phyloP scores from a whole-genome alignment of 1,140 invertebrate species.

The Pseudomyrmex gracilis region DNA sequence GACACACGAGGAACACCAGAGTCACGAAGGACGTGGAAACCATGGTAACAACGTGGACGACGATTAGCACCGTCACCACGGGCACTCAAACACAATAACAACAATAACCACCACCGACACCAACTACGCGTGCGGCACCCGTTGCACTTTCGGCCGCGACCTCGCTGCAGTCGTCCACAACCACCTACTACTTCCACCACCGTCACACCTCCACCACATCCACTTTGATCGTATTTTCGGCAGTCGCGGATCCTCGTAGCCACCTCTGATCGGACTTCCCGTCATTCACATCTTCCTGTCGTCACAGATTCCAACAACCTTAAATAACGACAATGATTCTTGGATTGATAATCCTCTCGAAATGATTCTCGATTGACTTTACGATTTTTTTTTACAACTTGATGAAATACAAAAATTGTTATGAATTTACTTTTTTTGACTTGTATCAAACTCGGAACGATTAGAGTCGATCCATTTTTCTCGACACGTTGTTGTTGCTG shows the following conservation, averaged over 20 bases:
- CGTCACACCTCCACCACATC: constrained; percentile 80
- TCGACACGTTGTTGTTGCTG: constrained; percentile 48
- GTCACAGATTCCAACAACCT: neutral
- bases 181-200: constrained; percentile 77
- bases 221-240: constrained; percentile 55
- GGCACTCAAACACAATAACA: constrained; percentile 66
- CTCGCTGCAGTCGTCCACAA: constrained; percentile 70
- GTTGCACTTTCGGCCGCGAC: constrained; percentile 60
- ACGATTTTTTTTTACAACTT: neutral
- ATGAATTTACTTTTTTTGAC: neutral
- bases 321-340: neutral
- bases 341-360: neutral
- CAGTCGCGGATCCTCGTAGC: constrained; percentile 1
- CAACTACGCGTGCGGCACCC: constrained; percentile 8
- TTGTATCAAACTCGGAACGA: neutral
- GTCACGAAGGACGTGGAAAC: constrained; percentile 88
- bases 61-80: constrained; percentile 75
- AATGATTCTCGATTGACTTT: neutral
- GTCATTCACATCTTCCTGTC: constrained; percentile 26
- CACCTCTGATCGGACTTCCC: neutral
- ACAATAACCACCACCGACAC: constrained; percentile 60
- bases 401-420: neutral
- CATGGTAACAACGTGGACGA: constrained; percentile 82
- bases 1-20: constrained; percentile 90
- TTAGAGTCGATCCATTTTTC: constrained; percentile 38